Base-by-base conservation (phyloP, 2,888 invertebrate species). In the Chrysopilus asiliformis region DNA sequence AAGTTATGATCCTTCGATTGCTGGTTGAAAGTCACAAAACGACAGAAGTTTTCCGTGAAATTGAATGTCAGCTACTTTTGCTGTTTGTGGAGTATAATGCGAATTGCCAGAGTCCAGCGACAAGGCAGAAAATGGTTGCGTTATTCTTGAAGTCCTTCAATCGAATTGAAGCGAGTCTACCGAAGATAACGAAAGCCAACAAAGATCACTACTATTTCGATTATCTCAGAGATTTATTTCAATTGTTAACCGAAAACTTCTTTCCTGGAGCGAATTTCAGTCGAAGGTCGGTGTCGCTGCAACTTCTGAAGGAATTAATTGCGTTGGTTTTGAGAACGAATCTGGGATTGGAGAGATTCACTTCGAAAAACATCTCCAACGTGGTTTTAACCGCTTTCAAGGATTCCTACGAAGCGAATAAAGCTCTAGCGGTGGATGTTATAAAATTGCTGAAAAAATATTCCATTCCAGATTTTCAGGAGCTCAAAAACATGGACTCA, bases 381-480 rank as follows among this genome's bases (percentile, higher is more conserved):
- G 45, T 42, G 3, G 27, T 63, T 13, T 56, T 74, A 22, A 48
- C 63, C 2, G 69, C 68, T 36, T 53, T 84, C n/a, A 64, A 69
- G 17, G 87, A 89, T 53, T 74, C 78, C 8, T 89, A 83, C 49
- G 87, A 87, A 54, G 64, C 65, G 7, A 87, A 85, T 54, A 85
- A 87, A 54, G 66, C 64, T 2, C 55, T 77, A 36, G 75, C 79
- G 0, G 62, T 76, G 8, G 61, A 68, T 3, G 63, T 84, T 34
- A 57, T 83, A 8, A 57, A 58, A 10, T 48, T 55, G 1, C 40
- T 53, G 28, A 53, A 54, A 3, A 48, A 46, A 4, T 14, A 20
- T 40, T n/a, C n/a, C n/a, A n/a, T n/a, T n/a, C n/a, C n/a, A n/a
- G n/a, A n/a, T n/a, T n/a, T n/a, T n/a, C n/a, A n/a, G n/a, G n/a